These are phyloP conservation scores for Callinectes sapidus DNA, from an alignment of 2,888 invertebrate species.

Conservation along the genomic window DNA sequence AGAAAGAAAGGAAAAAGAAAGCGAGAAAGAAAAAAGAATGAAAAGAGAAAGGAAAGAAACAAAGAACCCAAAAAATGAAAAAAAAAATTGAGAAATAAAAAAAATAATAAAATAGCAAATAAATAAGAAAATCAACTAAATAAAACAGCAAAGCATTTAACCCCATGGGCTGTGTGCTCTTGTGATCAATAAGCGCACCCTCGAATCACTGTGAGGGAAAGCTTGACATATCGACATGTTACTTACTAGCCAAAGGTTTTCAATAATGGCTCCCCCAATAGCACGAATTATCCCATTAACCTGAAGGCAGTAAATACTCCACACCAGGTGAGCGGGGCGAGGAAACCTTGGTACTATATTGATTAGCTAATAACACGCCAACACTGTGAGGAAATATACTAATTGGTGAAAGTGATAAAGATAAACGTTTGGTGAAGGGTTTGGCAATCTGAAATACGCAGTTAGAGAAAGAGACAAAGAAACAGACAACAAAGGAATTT, in stretches of 20 bases:
- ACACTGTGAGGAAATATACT: neutral
- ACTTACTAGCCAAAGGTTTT: neutral
- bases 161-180: neutral
- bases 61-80: too few species aligned
- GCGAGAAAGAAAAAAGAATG: too few species aligned
- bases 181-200: neutral
- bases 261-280: neutral
- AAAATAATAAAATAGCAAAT: too few species aligned
- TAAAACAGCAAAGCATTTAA: neutral
- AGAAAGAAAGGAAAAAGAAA: too few species aligned
- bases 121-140: too few species aligned
- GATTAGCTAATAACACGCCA: neutral
- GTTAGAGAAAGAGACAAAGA: neutral
- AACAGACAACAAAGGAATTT: neutral
- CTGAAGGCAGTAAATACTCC: neutral
- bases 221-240: neutral
- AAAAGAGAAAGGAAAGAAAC: too few species aligned
- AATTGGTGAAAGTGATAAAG: neutral
- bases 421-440: neutral
- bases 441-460: neutral
- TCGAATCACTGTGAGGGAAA: neutral
- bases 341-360: neutral
- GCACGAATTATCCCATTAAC: neutral
- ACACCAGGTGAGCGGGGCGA: neutral
- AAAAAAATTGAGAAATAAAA: too few species aligned